Base-by-base conservation (phyloP, 1,140 invertebrate species). In the Heliothis virescens region DNA sequence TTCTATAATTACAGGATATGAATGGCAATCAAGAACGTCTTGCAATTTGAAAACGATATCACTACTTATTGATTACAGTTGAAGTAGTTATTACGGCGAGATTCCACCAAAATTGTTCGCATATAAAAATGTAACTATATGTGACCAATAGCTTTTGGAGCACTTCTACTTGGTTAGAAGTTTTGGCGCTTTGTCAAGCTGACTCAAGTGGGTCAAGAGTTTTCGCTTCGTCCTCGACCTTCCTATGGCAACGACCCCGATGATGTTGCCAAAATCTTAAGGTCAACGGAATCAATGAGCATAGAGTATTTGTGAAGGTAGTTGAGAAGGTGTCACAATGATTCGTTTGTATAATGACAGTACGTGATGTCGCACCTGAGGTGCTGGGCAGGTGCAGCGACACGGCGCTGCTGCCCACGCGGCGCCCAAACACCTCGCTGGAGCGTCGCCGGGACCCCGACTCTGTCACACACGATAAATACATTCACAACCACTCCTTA, bases 331-430 rank as follows among this genome's bases (percentile, higher is more conserved):
- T 26, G 21, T 26, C 21, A 26, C 21, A 26, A 26, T 26, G 21
- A 1, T 26, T 26, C 2, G 21, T 26, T 26, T 1, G 21, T 26
- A 26, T 26, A 26, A 26, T 26, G 21, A 2, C 21, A 26, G 21
- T 26, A 26, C 21, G 21, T 2, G 1, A 26, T 1, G 21, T 26
- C 21, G 21, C 21, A 92, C 92, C 92, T 53, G 91, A 92, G 0
- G 92, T 91, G 63, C 90, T 88, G 16, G 92, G 92, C 15, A 92
- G 77, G 50, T 92, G 91, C 9, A 93, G 81, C 0, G 91, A 93
- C 1, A 85, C 87, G 2, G 89, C 91, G 80, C 92, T 92, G 79
- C 87, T 92, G 3, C 82, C 90, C 57, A 89, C 80, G 0, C 88
- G 80, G 4, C 89, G 82, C 0, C 86, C 82, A 57, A 89, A 87